Percentiles rank a stretch among this genome's conserved stretches.
Evolutionary conservation across 1,140 invertebrate genomes (phyloP).

Genomic region (Drosophila ironensis): DNA sequence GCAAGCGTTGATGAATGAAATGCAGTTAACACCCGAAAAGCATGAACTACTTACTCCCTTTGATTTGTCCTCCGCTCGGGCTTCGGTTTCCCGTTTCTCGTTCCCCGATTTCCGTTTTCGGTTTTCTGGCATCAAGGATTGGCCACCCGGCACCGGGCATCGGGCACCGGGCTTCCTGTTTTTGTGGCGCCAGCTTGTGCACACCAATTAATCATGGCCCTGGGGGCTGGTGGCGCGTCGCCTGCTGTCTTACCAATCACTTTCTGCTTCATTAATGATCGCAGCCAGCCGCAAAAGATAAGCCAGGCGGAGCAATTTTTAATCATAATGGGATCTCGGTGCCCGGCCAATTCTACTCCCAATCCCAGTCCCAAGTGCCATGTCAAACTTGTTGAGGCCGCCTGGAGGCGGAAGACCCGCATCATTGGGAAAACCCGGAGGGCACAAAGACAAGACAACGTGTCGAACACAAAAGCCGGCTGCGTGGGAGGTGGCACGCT

Average conservation of each 20-base stretch:
- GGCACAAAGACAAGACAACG: conserved; percentile 42
- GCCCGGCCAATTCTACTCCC: background rate
- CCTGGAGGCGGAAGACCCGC: conserved; percentile 38
- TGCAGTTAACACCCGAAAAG: conserved; percentile 73
- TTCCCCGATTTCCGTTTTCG: too few species aligned
- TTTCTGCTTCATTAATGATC: conserved; percentile 57
- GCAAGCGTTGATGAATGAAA: conserved; percentile 77
- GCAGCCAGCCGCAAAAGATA: conserved; percentile 57
- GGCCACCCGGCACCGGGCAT: too few species aligned
- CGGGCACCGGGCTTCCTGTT: too few species aligned
- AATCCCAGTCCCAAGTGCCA: conserved; percentile 5
- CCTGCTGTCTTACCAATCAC: conserved; percentile 26
- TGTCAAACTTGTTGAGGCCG: conserved; percentile 73
- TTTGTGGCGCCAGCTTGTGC: conserved; percentile 32
- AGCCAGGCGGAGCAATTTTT: conserved; percentile 67
- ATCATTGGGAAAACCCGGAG: conserved; percentile 24
- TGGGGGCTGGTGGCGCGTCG: conserved; percentile 5
- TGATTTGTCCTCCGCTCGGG: conserved; percentile 46
- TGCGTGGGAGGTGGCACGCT: conserved; percentile 57
- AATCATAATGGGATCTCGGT: conserved; percentile 68
- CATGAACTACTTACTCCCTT: conserved; percentile 26
- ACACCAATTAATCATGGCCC: conserved; percentile 67
- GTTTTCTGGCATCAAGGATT: too few species aligned
- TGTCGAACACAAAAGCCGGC: conserved; percentile 28
- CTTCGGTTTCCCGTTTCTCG: too few species aligned